phyloP scores from a whole-genome alignment of 2,888 invertebrate species.

The Trachelus troglodyta region DNA sequence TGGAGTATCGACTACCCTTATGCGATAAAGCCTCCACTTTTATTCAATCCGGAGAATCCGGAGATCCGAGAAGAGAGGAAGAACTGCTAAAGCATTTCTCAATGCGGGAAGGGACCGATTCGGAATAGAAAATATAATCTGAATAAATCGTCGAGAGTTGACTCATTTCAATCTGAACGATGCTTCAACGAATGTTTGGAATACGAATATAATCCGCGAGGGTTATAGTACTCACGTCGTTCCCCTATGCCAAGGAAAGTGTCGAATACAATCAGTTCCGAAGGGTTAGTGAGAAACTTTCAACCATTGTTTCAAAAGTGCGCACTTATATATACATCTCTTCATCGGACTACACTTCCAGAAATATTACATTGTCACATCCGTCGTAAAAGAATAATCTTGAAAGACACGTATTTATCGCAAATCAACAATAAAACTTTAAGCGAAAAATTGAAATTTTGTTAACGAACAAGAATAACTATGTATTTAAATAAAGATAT shows the following conservation, averaged over 20 bases:
- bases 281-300: neutral
- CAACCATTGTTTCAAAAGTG: neutral
- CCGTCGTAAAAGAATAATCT: too few relatives aligned
- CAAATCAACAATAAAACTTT: too few relatives aligned
- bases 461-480: too few relatives aligned
- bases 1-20: neutral
- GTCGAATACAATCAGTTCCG: neutral
- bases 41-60: constrained; percentile 22
- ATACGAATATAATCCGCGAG: neutral
- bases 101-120: neutral
- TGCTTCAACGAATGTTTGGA: neutral
- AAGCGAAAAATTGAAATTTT: too few relatives aligned
- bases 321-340: neutral
- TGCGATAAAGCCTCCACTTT: constrained; percentile 14
- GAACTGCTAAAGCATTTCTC: neutral
- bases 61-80: constrained; percentile 17
- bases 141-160: constrained; percentile 46
- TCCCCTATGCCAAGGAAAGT: neutral
- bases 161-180: constrained; percentile 27
- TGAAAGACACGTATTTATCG: too few relatives aligned
- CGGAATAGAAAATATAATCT: constrained; percentile 33
- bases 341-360: neutral
- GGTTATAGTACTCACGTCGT: neutral
- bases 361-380: neutral
- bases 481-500: neutral